Evolutionary conservation across 2,888 invertebrate genomes (phyloP), one percentile per base, ranked within the genome.

Genomic region (Drosophila acutilabella): DNA sequence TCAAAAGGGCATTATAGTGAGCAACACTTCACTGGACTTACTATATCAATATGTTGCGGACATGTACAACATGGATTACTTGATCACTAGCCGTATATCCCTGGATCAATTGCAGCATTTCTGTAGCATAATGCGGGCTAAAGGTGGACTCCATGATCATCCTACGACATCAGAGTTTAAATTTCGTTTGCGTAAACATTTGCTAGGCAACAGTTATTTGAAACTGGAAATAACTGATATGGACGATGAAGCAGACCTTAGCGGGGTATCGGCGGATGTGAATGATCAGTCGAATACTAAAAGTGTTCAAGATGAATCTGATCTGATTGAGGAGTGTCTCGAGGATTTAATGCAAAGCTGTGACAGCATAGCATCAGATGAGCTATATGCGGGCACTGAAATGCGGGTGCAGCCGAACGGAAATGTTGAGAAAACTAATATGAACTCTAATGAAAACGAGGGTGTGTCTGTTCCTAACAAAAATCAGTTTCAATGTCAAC

Each of bases 361-460:
- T 6, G 26, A 3, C 18, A n/a, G 0, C 8, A 10, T 8, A 11
- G 7, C 4, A 10, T 10, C 8, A 14, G 30, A 30, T 47, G 10
- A 47, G 10, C 8, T 26, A 13, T n/a, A 10, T 10, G 23, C 8
- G 13, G 20, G 3, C 41, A 58, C 16, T 13, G 71, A 74, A 33
- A 42, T 51, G 20, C 75, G 76, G 76, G 52, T 65, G 3, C 26
- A 23, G 38, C 0, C 53, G 0, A 33, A 74, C 8, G 23, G 13
- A 8, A 41, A 45, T n/a, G 51, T 65, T 8, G 73, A 74, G 18
- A 18, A 23, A 0, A 30, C 38, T 16, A 48, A 54, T 26, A 8
- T 23, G 5, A 10, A n/a, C n/a, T 14, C 14, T 2, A 16, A 8
- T 13, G 23, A 26, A 14, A 7, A 38, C 0, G 13, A 47, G 10